Evolutionary conservation across 64 coral and sea anemone species (phyloP), one percentile per base, ranked within the genome.

Genomic region (Montipora efflorescens): DNA sequence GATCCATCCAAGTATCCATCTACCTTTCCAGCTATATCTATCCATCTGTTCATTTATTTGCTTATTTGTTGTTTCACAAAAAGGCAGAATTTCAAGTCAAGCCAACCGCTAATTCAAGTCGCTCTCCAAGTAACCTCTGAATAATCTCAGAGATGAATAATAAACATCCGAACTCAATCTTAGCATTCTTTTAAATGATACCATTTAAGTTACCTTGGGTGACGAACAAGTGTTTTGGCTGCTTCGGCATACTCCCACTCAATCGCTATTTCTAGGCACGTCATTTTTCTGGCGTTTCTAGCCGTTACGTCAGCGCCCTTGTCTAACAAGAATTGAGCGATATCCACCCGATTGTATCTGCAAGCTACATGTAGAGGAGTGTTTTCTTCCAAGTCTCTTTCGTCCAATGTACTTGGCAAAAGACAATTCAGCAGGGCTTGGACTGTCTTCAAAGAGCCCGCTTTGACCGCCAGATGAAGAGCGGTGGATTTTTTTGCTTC

Each of bases 221-320:
- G 95, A 6, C 80, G 75, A 1, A 94, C 73, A 10, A 97, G 84
- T 51, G 92, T 85, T 28, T 70, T 80, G 20, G 95, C 92, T 3
- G 91, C 92, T 9, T 94, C 92, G 9, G 45, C 87, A 52, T 72
- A 75, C 59, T 94, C 92, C 92, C 89, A 94, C 5, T 97, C 95
- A 20, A 97, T 94, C 16, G 95, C 95, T 6, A 94, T 64, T 68
- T 97, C 95, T 44, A 97, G 66, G 45, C 95, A 97, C 5, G 91
- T 93, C 75, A 87, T 87, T 2, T 75, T 85, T 22, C 76, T 55
- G 45, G 47, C 58, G 16, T 93, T 93, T 48, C 28, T 43, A 20
- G 76, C 77, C 0, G 91, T 93, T 4, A 93, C 91, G 72, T 93
- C 91, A 71, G 81, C 91, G 0, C 87, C 87, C 59, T n/a, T 58